Percentiles rank a stretch among this genome's conserved stretches.
Evolutionary conservation across 2,888 invertebrate genomes (phyloP).

Genomic region (Hetaerina titia): DNA sequence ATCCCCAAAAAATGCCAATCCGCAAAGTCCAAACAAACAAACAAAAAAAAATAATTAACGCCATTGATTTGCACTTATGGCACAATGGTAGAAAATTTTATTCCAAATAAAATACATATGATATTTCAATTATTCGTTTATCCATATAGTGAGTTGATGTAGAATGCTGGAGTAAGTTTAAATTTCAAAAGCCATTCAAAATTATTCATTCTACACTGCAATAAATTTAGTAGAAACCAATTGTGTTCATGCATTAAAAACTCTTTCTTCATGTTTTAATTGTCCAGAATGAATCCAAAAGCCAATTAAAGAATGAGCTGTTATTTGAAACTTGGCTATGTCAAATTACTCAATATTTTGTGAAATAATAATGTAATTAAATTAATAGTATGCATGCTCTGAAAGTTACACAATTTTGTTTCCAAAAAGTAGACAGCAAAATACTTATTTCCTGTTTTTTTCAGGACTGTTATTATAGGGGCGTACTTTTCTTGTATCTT

Average conservation of each 20-base stretch:
- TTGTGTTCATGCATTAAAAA: background rate
- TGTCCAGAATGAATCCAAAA: background rate
- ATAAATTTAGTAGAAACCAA: background rate
- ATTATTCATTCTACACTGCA: background rate
- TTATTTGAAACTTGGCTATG: background rate
- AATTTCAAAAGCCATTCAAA: background rate
- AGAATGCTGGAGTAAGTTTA: background rate
- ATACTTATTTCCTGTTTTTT: background rate
- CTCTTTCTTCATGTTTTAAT: background rate
- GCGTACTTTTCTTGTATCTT: background rate
- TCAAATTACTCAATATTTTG: background rate
- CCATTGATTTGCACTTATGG: background rate
- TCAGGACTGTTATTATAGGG: background rate
- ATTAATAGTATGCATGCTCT: slow-evolving; percentile 21
- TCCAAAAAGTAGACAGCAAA: slow-evolving; percentile 33
- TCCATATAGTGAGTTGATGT: background rate
- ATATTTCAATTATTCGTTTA: background rate
- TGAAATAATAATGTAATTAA: background rate
- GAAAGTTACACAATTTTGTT: slow-evolving; percentile 40
- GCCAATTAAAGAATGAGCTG: background rate
- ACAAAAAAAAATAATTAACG: slow-evolving; percentile 62
- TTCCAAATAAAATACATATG: background rate
- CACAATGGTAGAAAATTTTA: slow-evolving; percentile 26
- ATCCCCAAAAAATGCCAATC: slow-evolving; percentile 75
- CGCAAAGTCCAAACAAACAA: slow-evolving; percentile 65